Evolutionary conservation across 2,888 invertebrate species (phyloP).

Genomic region (Pristionchus japonicus): DNA sequence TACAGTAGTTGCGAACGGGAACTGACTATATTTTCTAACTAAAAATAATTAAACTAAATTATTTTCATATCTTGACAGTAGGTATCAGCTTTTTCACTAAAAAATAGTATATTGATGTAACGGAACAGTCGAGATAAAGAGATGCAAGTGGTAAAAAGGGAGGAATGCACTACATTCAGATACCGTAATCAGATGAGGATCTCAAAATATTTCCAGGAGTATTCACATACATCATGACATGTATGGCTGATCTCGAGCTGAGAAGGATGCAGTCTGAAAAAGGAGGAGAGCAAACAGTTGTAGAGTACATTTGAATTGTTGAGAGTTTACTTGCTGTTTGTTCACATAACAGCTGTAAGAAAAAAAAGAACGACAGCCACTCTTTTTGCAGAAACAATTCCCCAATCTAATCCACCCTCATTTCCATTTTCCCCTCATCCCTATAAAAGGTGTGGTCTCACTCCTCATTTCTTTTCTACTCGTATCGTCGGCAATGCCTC

Average conservation of each 20-base stretch:
- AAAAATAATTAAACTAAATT: too few relatives aligned
- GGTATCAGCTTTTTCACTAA: too few relatives aligned
- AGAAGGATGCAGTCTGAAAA: constrained; percentile 55
- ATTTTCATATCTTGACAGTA: too few relatives aligned
- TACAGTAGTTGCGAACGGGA: too few relatives aligned
- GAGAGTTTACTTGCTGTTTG: background rate
- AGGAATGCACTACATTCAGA: too few relatives aligned
- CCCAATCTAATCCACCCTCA: background rate
- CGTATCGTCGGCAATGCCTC: background rate
- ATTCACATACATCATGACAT: too few relatives aligned
- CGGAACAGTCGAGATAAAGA: too few relatives aligned
- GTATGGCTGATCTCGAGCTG: constrained; percentile 67
- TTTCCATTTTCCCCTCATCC: background rate
- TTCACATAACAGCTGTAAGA: background rate
- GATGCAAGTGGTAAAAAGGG: too few relatives aligned
- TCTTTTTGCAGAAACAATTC: background rate
- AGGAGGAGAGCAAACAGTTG: constrained; percentile 49
- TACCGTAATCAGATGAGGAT: too few relatives aligned
- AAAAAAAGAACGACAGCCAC: background rate
- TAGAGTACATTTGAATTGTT: constrained; percentile 57
- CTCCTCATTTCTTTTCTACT: background rate
- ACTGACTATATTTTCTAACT: too few relatives aligned
- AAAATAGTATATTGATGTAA: too few relatives aligned
- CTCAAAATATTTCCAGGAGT: too few relatives aligned
- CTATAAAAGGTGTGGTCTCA: background rate